phyloP scores from a whole-genome alignment of 2,113 vertebrate genomes.

The Alosa alosa region DNA sequence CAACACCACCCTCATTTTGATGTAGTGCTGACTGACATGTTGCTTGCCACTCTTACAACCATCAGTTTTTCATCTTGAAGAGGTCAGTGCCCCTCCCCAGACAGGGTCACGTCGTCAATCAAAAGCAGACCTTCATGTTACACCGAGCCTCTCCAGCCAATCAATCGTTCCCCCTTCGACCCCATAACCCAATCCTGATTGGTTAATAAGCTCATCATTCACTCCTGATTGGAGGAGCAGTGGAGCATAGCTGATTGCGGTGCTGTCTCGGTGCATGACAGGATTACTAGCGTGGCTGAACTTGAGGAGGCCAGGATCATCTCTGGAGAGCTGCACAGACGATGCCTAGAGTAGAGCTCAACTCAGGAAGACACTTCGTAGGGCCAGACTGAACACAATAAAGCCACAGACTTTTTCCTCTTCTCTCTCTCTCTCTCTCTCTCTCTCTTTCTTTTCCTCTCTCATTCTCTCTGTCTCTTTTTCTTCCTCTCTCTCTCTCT shows the following conservation, averaged over 20 bases:
- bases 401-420: not conserved
- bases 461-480: conserved; percentile 18
- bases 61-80: not conserved
- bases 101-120: not conserved
- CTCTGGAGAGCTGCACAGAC: not conserved
- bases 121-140: not conserved
- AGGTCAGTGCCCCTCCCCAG: not conserved
- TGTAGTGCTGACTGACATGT: not conserved
- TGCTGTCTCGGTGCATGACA: conserved; percentile 21
- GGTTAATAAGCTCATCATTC: conserved; percentile 31
- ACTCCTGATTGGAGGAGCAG: not conserved
- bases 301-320: conserved; percentile 13
- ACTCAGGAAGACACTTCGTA: not conserved
- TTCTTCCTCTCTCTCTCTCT: not conserved
- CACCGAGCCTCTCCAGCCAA: not conserved
- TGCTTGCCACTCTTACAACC: not conserved
- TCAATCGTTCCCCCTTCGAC: not conserved
- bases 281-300: conserved; percentile 35
- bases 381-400: not conserved
- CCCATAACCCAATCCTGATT: not conserved
- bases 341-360: not conserved
- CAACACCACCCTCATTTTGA: not conserved
- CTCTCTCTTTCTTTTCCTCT: not conserved
- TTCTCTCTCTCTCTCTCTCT: not conserved
- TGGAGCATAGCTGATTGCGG: not conserved